Conservation (phyloP, 2,888 invertebrate genomes). For the Chelonus formosanus region DNA sequence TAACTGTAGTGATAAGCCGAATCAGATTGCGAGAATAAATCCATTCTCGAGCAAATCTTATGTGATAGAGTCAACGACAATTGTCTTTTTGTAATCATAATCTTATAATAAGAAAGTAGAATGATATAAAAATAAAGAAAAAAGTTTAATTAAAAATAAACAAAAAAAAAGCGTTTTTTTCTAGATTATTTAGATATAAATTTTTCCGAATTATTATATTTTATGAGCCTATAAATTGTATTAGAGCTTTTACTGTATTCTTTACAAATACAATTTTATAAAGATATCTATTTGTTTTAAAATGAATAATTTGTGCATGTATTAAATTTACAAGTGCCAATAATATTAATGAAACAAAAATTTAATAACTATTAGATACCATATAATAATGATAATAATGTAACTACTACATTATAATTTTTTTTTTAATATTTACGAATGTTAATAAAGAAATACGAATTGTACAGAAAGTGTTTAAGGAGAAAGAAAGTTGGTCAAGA, state of each 20-base stretch:
- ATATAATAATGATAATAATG: conserved; percentile 19
- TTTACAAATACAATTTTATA: too few relatives aligned
- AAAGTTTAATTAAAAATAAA: neutral
- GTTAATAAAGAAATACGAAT: conserved; percentile 23
- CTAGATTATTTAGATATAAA: too few relatives aligned
- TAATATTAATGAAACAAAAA: neutral
- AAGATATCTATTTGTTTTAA: too few relatives aligned
- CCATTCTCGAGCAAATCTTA: conserved; percentile 22
- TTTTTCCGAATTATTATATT: too few relatives aligned
- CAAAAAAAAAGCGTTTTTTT: too few relatives aligned
- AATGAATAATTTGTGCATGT: too few relatives aligned
- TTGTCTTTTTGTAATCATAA: conserved; percentile 22
- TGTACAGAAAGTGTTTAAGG: conserved; percentile 21
- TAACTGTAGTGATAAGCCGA: conserved; percentile 26
- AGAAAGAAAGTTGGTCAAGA: conserved; percentile 5
- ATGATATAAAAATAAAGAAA: neutral
- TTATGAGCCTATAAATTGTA: too few relatives aligned
- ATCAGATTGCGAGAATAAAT: conserved; percentile 21
- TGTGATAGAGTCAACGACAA: conserved; percentile 33
- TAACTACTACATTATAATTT: neutral
- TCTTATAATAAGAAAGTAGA: conserved; percentile 13
- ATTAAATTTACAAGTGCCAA: too few relatives aligned
- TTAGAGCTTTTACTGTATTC: too few relatives aligned
- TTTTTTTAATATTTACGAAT: neutral
- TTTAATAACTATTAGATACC: neutral